Percentiles rank a stretch among this genome's conserved stretches.
phyloP scores from a whole-genome alignment of 2,113 vertebrate genomes.

The Chloropsis hardwickii region DNA sequence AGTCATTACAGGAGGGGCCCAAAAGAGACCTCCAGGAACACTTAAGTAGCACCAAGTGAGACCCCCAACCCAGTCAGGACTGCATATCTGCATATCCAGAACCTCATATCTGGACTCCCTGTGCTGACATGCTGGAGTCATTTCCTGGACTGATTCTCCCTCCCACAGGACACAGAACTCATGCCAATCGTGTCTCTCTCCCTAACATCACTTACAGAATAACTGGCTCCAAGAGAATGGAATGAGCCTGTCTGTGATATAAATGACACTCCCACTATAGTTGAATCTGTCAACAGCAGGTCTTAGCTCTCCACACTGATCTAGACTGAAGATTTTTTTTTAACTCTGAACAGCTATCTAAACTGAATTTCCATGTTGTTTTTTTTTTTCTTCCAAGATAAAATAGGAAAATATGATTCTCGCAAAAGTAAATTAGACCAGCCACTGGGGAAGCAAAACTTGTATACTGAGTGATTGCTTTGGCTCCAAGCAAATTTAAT shows the following conservation, averaged over 20 bases:
- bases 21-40: not conserved
- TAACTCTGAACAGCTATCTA: not conserved
- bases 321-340: not conserved
- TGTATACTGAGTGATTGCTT: not conserved
- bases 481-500: not conserved
- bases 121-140: accelerated
- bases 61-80: not conserved
- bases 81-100: too few species aligned
- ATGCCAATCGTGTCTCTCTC: not conserved
- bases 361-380: not conserved
- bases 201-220: not conserved
- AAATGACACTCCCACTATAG: not conserved
- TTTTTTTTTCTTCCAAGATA: not conserved
- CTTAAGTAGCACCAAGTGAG: not conserved
- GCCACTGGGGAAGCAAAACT: not conserved
- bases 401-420: slow-evolving; percentile 16
- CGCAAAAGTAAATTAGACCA: not conserved
- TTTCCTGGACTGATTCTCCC: not conserved
- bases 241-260: not conserved
- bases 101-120: not conserved
- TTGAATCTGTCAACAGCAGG: not conserved
- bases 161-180: not conserved
- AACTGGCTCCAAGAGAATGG: not conserved
- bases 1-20: not conserved
- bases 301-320: not conserved